A percentile compares a stretch with the other conserved stretches of the same genome.
Conservation (phyloP, 2,888 invertebrate species). For the Clunio marinus region DNA sequence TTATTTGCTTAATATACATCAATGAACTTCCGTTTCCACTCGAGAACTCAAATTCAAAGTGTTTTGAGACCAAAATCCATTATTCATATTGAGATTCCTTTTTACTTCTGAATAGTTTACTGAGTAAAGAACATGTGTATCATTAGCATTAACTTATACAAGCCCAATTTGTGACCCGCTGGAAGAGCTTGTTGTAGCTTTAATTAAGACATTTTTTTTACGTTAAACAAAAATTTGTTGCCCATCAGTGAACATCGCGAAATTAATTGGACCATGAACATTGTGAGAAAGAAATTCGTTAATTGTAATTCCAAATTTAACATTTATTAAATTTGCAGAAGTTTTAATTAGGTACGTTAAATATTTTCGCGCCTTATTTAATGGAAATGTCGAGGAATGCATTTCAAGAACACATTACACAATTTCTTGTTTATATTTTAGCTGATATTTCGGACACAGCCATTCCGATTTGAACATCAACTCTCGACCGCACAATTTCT, state of each 20-base stretch:
- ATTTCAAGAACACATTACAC: no score
- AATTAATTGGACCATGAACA: neutral
- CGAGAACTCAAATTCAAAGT: no score
- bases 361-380: neutral
- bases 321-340: neutral
- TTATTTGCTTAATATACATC: no score
- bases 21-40: slow-evolving; percentile 15
- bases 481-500: neutral
- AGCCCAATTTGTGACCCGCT: slow-evolving; percentile 32
- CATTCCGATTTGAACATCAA: no score
- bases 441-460: no score
- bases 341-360: no score
- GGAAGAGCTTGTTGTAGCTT: slow-evolving; percentile 19
- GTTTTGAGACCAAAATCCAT: no score
- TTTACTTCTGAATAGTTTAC: slow-evolving; percentile 17
- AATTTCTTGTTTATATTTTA: no score
- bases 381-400: no score
- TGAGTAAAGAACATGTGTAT: slow-evolving; percentile 27
- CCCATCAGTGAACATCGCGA: neutral
- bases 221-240: neutral
- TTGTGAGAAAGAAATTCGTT: neutral
- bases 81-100: no score
- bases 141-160: slow-evolving; percentile 20
- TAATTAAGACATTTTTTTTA: slow-evolving; percentile 29
- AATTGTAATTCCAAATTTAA: neutral